Evolutionary conservation across 2,888 invertebrate species (phyloP), one percentile per base, ranked within the genome.

Genomic region (Tuta absoluta): DNA sequence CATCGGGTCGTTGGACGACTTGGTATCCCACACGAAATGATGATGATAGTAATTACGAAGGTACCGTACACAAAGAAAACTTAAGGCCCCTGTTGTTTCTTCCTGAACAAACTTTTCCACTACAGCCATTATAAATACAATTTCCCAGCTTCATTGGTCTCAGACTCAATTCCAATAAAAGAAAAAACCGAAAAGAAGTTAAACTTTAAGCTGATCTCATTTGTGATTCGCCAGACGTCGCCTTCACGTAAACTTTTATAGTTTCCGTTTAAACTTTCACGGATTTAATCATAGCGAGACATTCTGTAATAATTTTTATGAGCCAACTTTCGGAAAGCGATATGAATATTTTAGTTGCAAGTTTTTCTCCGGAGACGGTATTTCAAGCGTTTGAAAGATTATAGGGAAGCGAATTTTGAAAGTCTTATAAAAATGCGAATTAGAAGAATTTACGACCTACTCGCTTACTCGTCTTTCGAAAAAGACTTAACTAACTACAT

Each of bases 251-350:
- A 82, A 85, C 80, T 86, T 85, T 85, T 83, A 86, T 86, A 86
- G 85, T 86, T 86, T 81, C 78, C 79, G 76, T 72, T 84, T 75
- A 79, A 84, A 85, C 78, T 85, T 86, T 82, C 78, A 81, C 78
- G 78, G 78, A 80, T 82, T 84, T 85, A 85, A 84, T 85, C 82
- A 83, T 82, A 81, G 78, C 76, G 68, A 72, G 72, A 81, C 79
- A 76, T 80, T 82, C 78, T 78, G 80, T 78, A 77, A 82, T 82
- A 80, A 84, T 84, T 84, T 85, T 84, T 85, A 84, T 82, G 79
- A 75, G 76, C 61, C 68, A 78, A 83, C 72, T 83, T 83, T 79
- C 64, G 64, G 67, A 72, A 67, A 63, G 69, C 51, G 72, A 73
- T 71, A 79, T 82, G 80, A 81, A 82, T 83, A 81, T 80, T 80